Evolutionary conservation across 2,113 vertebrate species (phyloP), one percentile per base, ranked within the genome.

Genomic region (Isurus oxyrinchus): DNA sequence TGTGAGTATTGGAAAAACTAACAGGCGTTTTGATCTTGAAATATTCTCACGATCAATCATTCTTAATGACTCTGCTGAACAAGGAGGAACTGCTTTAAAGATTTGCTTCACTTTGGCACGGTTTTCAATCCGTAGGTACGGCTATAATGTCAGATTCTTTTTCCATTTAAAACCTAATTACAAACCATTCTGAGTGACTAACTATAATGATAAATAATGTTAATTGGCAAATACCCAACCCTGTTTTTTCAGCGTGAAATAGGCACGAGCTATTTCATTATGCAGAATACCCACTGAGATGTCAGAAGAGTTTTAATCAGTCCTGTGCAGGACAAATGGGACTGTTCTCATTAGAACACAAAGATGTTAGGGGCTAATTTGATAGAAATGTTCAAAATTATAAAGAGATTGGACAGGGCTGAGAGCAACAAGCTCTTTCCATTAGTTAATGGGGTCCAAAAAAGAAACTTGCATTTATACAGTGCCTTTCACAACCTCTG

Each of bases 1-100:
- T 63, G 35, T 66, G 7, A 63, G 90, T 40, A 94, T 40, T 94
- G 35, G 59, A 66, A 94, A 84, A 94, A 94, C 19, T 40, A 94
- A 59, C 57, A 63, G 90, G 59, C 90, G 59, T 94, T 94, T 94
- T 94, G 59, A 94, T 23, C 59, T 40, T 94, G 90, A 94, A 94
- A 63, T 94, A 94, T 94, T 94, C 90, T 94, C 90, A 94, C 31
- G 59, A 94, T 94, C 59, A 94, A 94, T 94, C 90, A 94, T 94
- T 94, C 90, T 94, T 94, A 94, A 94, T 94, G 59, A 63, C 35
- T 4, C 59, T 94, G 90, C 19, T n/a, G 10, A 61, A 94, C 59
- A 63, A 94, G 90, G 59, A 94, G 19, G 35, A 21, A 44, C 35
- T 63, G 90, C 35, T 40, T 66, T 66, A 61, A 94, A 23, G n/a